Percentiles rank a stretch among this genome's conserved stretches.
Evolutionary conservation across 2,888 invertebrate genomes (phyloP).

Genomic region (Epinotia bilunana): DNA sequence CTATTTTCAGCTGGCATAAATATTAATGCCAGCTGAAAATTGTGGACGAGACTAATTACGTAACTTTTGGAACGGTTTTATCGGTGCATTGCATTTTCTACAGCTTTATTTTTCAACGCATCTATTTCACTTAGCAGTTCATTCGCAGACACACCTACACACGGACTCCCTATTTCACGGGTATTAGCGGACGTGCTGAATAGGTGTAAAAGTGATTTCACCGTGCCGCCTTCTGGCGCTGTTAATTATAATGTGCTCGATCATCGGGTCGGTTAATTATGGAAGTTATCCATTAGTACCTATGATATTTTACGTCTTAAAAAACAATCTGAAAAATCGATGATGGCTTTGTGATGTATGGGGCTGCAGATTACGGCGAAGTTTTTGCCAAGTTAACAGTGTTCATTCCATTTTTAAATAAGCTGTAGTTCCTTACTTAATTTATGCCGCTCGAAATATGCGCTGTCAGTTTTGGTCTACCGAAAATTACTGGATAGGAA

Average conservation of each 20-base stretch:
- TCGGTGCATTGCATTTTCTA: too few relatives aligned
- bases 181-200: slow-evolving; percentile 17
- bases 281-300: slow-evolving; percentile 25
- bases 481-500: too few relatives aligned
- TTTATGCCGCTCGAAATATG: too few relatives aligned
- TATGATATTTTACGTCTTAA: slow-evolving; percentile 8
- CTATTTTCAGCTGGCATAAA: too few relatives aligned
- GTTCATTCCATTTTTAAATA: neutral
- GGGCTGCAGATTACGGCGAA: neutral
- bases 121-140: neutral
- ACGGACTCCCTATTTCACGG: slow-evolving; percentile 39
- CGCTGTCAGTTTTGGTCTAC: too few relatives aligned
- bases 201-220: slow-evolving; percentile 37
- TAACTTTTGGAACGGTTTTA: too few relatives aligned
- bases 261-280: slow-evolving; percentile 44
- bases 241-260: slow-evolving; percentile 39
- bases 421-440: neutral
- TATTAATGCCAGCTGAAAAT: too few relatives aligned
- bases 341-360: slow-evolving; percentile 24
- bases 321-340: neutral
- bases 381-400: too few relatives aligned
- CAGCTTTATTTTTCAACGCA: neutral
- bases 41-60: too few relatives aligned
- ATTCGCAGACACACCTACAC: slow-evolving; percentile 10
- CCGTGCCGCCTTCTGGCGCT: slow-evolving; percentile 25